phyloP scores from a whole-genome alignment of 1,140 invertebrate genomes.

The Leucophenga varia region DNA sequence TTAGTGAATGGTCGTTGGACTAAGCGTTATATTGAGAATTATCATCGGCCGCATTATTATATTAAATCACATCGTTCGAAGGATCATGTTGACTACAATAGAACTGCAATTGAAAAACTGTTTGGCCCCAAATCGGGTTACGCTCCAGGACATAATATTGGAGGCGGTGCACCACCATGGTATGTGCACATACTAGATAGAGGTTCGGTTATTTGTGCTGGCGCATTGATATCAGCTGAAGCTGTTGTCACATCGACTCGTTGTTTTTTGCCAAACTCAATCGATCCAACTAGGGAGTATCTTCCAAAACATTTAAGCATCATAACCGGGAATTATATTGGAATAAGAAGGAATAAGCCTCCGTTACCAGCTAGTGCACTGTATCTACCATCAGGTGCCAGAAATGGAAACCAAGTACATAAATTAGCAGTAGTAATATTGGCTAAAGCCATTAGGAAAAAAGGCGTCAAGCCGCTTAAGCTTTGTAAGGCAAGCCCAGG shows the following conservation, averaged over 20 bases:
- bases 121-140: accelerated
- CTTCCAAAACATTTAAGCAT: too few relatives aligned
- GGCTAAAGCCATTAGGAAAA: too few relatives aligned
- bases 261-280: slow-evolving; percentile 12
- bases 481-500: too few relatives aligned
- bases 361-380: too few relatives aligned
- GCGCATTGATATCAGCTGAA: slow-evolving; percentile 18
- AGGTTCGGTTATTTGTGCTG: slow-evolving; percentile 22
- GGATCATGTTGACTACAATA: slow-evolving; percentile 24
- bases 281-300: slow-evolving; percentile 9
- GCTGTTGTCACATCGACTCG: slow-evolving; percentile 26
- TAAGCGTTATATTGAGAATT: slow-evolving; percentile 21
- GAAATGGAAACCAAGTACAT: too few relatives aligned
- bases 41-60: slow-evolving; percentile 28
- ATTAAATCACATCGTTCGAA: slow-evolving; percentile 8
- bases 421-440: too few relatives aligned
- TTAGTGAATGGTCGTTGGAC: slow-evolving; percentile 3
- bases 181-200: slow-evolving; percentile 22
- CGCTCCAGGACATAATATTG: too few relatives aligned
- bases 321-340: too few relatives aligned
- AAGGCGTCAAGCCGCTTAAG: too few relatives aligned
- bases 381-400: too few relatives aligned
- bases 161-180: slow-evolving; percentile 1
- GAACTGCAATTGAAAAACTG: slow-evolving; percentile 3
- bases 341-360: too few relatives aligned